These are phyloP conservation scores for Pangasius larnaudii DNA, from an alignment of 2,797 vertebrate species.

Conservation along the genomic window DNA sequence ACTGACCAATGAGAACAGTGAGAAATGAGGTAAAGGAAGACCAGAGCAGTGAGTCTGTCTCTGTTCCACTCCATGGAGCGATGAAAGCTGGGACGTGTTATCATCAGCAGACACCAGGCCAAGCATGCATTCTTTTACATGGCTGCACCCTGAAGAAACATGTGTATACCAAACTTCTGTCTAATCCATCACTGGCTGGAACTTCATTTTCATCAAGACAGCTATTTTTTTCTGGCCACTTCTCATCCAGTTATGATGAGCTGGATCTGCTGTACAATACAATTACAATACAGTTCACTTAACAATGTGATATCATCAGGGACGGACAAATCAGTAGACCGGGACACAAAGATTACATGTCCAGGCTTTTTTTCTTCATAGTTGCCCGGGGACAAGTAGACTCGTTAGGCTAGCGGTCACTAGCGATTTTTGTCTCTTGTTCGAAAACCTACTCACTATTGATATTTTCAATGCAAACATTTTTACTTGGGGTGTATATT, in stretches of 20 bases:
- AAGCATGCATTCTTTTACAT: conserved; percentile 5
- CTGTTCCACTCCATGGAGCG: not conserved
- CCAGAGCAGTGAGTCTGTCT: not conserved
- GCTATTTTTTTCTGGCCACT: not conserved
- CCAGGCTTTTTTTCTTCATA: not conserved
- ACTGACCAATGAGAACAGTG: not conserved
- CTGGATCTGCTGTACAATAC: not conserved
- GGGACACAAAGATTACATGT: not conserved
- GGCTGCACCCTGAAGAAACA: not conserved
- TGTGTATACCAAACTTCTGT: not conserved
- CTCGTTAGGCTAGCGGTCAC: not conserved
- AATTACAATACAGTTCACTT: not conserved
- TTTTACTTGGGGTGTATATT: not conserved
- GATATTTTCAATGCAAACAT: not conserved
- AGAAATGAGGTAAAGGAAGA: conserved; percentile 6
- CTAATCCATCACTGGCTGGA: not conserved
- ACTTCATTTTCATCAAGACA: conserved; percentile 6
- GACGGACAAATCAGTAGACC: not conserved
- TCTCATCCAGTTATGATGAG: not conserved
- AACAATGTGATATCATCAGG: not conserved
- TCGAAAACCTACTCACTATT: not conserved
- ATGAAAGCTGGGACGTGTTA: not conserved
- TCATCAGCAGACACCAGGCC: conserved; percentile 6
- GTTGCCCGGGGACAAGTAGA: not conserved
- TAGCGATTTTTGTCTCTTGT: not conserved